Evolutionary conservation across 2,888 invertebrate genomes (phyloP), one percentile per base, ranked within the genome.

Genomic region (Gryllus longicercus): DNA sequence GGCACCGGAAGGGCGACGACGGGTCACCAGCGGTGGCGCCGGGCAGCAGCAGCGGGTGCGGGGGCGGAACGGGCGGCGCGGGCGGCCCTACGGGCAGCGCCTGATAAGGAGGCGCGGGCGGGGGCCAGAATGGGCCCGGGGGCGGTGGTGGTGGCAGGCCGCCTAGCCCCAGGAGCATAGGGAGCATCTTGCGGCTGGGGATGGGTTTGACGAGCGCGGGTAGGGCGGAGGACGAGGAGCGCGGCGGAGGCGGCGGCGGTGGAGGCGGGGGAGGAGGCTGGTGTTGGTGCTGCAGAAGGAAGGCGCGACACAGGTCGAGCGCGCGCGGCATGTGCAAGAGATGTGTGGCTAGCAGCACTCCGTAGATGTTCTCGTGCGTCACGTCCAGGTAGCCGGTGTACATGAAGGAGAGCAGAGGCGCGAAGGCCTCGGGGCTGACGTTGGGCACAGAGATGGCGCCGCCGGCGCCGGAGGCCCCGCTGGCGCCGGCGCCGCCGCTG

Each of bases 261-360:
- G 79, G 81, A 51, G 79, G 78, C 50, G 74, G 88, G 88, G 14
- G 88, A 85, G 88, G 79, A 25, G 79, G 80, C 83, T 4, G 85
- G 85, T 50, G 84, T 84, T 21, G 86, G 10, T 82, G 82, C 25
- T 81, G 81, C 83, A 90, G 89, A 77, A 93, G 86, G 84, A 92
- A 91, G 11, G 89, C 90, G 38, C 93, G 88, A 86, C 93, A 93
- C 83, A 93, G 89, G 84, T 93, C 93, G 78, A 93, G 85, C 0
- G 93, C 93, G 18, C 92, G 88, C 2, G 93, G 93, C 93, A 93
- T 93, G 85, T 93, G 93, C 76, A 94, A 87, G 78, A 93, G 89
- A 86, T 93, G 93, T 14, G 93, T 93, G 10, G 93, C 93, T 82
- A 93, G 86, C 14, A 93, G 87, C 76, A 93, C 92, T 83, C 91